Evolutionary conservation across 2,113 vertebrate genomes (phyloP).

Genomic region (Xerus inauris): DNA sequence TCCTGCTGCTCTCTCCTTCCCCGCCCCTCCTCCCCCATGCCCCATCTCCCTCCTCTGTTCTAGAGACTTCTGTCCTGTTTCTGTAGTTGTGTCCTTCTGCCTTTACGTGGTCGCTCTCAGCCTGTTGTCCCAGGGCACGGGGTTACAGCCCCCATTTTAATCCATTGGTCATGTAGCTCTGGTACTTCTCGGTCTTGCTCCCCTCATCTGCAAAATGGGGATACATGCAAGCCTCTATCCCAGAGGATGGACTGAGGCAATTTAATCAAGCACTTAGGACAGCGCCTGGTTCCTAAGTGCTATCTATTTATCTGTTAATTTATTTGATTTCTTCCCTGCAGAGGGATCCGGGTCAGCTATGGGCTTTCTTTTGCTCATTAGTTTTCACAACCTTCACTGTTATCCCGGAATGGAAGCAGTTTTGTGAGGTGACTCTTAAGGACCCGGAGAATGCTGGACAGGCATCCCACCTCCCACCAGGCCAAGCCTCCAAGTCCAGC

Average conservation of each 20-base stretch:
- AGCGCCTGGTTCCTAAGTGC: background rate
- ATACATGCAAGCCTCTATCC: background rate
- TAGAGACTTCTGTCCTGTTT: background rate
- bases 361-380: background rate
- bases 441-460: background rate
- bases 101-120: background rate
- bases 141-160: background rate
- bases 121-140: background rate
- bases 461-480: background rate
- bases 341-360: background rate
- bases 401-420: background rate
- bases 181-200: background rate
- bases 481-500: background rate
- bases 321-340: background rate
- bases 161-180: background rate
- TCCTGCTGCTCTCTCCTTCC: slow-evolving; percentile 42
- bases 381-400: background rate
- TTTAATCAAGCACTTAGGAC: background rate
- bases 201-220: background rate
- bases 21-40: background rate
- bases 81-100: background rate
- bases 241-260: background rate
- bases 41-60: background rate
- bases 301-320: background rate
- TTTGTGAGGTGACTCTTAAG: background rate